phyloP scores from a whole-genome alignment of 2,113 vertebrate genomes.

The Felis catus region DNA sequence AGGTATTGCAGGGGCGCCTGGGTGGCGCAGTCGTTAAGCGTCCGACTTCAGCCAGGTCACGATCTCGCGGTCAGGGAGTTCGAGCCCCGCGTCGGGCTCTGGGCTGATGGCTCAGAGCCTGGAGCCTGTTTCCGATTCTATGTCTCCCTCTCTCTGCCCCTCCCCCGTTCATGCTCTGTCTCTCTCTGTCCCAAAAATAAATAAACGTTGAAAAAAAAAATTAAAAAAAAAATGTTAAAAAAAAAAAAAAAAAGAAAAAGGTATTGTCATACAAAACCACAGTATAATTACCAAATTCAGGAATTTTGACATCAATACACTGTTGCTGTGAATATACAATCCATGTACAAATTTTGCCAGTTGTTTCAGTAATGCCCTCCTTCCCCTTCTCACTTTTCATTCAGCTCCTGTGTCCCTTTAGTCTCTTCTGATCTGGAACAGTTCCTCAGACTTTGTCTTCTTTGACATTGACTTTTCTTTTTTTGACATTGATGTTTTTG shows the following conservation, averaged over 20 bases:
- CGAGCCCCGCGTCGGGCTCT: no score
- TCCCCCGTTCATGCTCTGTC: no score
- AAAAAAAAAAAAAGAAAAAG: constrained; percentile 4
- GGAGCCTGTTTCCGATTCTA: no score
- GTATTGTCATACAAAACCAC: background rate
- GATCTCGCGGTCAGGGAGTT: no score
- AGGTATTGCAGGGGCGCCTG: background rate
- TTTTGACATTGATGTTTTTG: background rate
- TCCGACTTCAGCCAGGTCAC: no score
- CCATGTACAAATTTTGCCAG: background rate
- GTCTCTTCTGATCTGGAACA: background rate
- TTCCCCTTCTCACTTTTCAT: background rate
- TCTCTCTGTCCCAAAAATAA: no score
- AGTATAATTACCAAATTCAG: background rate
- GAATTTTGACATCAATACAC: background rate
- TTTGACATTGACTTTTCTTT: background rate
- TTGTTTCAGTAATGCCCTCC: background rate
- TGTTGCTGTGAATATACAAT: background rate
- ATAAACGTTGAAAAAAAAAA: no score
- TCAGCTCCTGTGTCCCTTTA: background rate
- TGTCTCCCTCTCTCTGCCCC: no score
- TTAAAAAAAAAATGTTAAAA: no score
- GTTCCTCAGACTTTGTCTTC: background rate
- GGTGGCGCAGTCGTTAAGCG: no score
- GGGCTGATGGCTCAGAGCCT: no score